Base-by-base conservation (phyloP, 2,797 vertebrate genomes). In the Acanthurus leucopareius region DNA sequence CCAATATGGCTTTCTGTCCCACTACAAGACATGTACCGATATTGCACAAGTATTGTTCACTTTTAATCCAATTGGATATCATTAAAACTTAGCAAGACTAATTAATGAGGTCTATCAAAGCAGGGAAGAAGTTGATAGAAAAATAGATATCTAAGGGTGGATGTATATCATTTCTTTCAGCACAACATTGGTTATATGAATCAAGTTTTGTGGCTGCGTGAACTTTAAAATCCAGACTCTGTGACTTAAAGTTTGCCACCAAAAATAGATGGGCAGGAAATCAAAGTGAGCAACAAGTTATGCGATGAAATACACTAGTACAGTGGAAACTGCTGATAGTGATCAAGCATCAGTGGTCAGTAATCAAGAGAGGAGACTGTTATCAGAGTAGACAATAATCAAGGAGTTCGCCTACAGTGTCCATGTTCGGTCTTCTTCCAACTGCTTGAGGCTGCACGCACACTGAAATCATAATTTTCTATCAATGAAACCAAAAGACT, bases 11-110 rank as follows among this genome's bases (percentile, higher is more conserved):
- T 76, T 66, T 85, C 69, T 79, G 44, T 79, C 94, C 92, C 5
- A 62, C 90, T 90, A 89, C 88, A 95, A 95, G 94, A 93, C 94
- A 94, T 95, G 85, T 91, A 93, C 63, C 66, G 87, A 80, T 80
- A 87, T 89, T 93, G 89, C 92, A 89, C 86, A 40, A 28, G 42
- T 42, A 25, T 90, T 88, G 86, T 86, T 81, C 86, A 91, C 79
- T 91, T 94, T 91, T 91, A 57, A 91, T 88, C 73, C 86, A 92
- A 91, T 95, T 95, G 94, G 92, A 84, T 19, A 42, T 75, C 73
- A 49, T 82, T 75, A 73, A 89, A 92, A 40, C 6, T 13, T 17
- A 57, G 28, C 19, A 8, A 10, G 42, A 75, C 6, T 52, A 8
- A 54, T 7, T 15, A 22, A 73, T 32, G 3, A 25, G 59, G 17